Evolutionary conservation across 2,113 vertebrate species (phyloP).

Genomic region (Hirundichthys speculiger): DNA sequence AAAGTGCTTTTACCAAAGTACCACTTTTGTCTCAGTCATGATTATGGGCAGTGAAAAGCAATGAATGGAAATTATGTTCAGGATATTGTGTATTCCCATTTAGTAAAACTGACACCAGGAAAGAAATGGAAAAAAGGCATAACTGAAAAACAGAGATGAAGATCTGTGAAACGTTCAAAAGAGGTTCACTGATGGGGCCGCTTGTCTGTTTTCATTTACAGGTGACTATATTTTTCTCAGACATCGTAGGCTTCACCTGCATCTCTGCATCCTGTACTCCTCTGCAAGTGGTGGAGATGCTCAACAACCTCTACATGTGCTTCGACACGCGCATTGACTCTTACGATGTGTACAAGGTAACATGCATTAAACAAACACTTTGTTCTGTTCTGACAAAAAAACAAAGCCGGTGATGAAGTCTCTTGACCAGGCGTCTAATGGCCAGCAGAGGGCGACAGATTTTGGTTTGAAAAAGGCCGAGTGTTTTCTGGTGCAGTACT

Average conservation of each 20-base stretch:
- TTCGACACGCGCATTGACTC: conserved; percentile 91
- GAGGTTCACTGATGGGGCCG: neutral
- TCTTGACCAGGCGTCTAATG: too few species aligned
- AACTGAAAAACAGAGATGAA: neutral
- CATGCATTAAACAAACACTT: neutral
- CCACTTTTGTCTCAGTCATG: too few species aligned
- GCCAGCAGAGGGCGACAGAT: too few species aligned
- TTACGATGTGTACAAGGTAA: conserved; percentile 90
- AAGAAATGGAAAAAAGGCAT: neutral
- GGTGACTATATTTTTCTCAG: conserved; percentile 93
- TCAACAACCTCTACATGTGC: conserved; percentile 89
- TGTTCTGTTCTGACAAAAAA: too few species aligned
- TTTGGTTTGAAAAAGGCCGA: too few species aligned
- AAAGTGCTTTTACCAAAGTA: too few species aligned
- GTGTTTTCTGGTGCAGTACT: too few species aligned
- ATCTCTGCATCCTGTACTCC: conserved; percentile 90
- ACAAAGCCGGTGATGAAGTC: too few species aligned
- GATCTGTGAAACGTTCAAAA: too few species aligned
- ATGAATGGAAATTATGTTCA: too few species aligned
- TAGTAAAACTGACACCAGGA: neutral
- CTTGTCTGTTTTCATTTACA: conserved; percentile 50
- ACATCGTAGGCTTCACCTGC: conserved; percentile 89
- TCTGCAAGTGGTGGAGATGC: conserved; percentile 90
- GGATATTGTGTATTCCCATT: too few species aligned
- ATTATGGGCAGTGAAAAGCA: too few species aligned